Conservation (phyloP, 2,888 invertebrate species). For the Temnothorax unifasciatus region DNA sequence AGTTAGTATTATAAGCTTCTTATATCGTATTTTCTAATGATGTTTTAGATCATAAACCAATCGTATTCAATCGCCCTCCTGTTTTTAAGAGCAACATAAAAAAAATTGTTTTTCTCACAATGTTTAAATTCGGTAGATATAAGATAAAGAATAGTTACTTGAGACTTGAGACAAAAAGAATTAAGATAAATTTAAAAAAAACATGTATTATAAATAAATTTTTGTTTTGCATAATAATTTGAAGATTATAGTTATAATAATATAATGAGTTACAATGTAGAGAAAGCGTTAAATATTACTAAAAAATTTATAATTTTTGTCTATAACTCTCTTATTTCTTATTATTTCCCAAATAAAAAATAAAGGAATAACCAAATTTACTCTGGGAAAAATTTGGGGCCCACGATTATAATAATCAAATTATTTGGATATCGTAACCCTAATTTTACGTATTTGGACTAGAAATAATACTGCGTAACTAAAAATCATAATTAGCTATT, state of each 20-base stretch:
- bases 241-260: not conserved
- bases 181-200: not conserved
- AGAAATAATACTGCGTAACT: too few relatives aligned
- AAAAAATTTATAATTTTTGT: not conserved
- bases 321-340: not conserved
- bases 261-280: not conserved
- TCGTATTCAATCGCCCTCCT: conserved; percentile 74
- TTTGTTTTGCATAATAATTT: not conserved
- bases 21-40: not conserved
- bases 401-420: too few relatives aligned
- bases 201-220: not conserved
- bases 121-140: not conserved
- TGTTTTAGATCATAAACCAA: conserved; percentile 74
- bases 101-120: not conserved
- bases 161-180: not conserved
- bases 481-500: too few relatives aligned
- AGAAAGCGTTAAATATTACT: not conserved
- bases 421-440: too few relatives aligned
- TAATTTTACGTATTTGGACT: too few relatives aligned
- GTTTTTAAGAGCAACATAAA: conserved; percentile 60
- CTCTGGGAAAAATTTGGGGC: too few relatives aligned
- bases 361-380: not conserved
- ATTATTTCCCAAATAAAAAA: not conserved
- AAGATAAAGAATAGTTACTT: not conserved
- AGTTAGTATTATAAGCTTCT: not conserved